A percentile compares a stretch with the other conserved stretches of the same genome.
Evolutionary conservation across 2,797 vertebrate species (phyloP).

Genomic region (Cryptoprocta ferox): DNA sequence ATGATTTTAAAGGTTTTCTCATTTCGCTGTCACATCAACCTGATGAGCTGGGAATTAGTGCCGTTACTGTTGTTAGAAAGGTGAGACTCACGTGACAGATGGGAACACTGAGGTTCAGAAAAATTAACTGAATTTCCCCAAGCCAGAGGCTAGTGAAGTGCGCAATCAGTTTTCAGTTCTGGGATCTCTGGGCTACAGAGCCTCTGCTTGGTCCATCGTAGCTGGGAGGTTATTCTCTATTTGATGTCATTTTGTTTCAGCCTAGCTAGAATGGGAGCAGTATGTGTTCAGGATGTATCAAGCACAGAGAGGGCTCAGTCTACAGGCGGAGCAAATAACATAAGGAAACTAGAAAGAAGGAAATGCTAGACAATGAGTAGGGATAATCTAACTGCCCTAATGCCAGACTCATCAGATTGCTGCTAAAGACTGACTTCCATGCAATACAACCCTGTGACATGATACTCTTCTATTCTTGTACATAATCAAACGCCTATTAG

Average conservation of each 20-base stretch:
- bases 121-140: not conserved
- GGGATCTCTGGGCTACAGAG: not conserved
- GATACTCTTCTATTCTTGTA: not conserved
- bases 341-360: not conserved
- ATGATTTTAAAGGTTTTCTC: not conserved
- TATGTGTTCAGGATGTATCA: not conserved
- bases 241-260: not conserved
- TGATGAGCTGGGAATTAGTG: not conserved
- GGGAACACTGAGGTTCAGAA: not conserved
- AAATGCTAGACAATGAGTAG: not conserved
- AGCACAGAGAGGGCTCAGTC: rapidly evolving
- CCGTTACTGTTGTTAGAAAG: not conserved
- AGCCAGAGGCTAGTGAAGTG: not conserved
- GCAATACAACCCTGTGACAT: not conserved
- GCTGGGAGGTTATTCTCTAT: not conserved
- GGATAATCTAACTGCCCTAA: not conserved
- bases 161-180: not conserved
- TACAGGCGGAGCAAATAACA: not conserved
- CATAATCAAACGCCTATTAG: not conserved
- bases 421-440: not conserved
- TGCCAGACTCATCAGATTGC: not conserved
- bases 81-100: not conserved
- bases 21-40: not conserved
- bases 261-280: not conserved
- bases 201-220: not conserved